Evolutionary conservation across 2,113 vertebrate species (phyloP).

Genomic region (Pteronura brasiliensis): DNA sequence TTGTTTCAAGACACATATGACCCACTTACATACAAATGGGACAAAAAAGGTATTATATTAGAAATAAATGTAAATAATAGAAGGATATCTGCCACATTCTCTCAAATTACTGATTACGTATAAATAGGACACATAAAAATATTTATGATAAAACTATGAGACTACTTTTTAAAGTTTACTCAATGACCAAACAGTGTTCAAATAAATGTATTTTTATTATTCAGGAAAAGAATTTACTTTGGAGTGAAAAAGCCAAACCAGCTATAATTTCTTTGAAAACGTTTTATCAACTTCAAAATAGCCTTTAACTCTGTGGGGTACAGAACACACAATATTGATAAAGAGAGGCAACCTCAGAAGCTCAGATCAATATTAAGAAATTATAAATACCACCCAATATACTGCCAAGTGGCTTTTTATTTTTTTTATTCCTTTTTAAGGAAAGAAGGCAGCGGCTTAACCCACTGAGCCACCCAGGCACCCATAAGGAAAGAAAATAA

Average conservation of each 20-base stretch:
- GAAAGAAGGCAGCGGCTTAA: too few relatives aligned
- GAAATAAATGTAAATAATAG: background rate
- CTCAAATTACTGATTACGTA: background rate
- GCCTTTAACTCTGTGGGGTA: background rate
- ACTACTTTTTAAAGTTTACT: constrained; percentile 12
- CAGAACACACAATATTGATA: background rate
- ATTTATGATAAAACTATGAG: background rate
- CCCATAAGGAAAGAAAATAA: background rate
- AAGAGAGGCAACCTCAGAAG: background rate
- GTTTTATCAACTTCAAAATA: background rate
- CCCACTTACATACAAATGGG: background rate
- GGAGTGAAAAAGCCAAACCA: background rate
- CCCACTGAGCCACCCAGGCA: too few relatives aligned
- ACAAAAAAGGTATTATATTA: background rate
- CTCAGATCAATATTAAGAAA: background rate
- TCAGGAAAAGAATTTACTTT: background rate
- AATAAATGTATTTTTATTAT: background rate
- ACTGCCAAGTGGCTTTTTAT: background rate
- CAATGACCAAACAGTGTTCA: background rate
- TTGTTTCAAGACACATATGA: background rate
- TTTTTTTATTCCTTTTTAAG: background rate
- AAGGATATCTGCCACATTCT: background rate
- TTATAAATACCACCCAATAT: background rate
- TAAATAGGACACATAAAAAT: background rate
- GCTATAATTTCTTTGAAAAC: background rate